Base-by-base conservation (phyloP, 2,113 vertebrate species). In the Columba janthina region DNA sequence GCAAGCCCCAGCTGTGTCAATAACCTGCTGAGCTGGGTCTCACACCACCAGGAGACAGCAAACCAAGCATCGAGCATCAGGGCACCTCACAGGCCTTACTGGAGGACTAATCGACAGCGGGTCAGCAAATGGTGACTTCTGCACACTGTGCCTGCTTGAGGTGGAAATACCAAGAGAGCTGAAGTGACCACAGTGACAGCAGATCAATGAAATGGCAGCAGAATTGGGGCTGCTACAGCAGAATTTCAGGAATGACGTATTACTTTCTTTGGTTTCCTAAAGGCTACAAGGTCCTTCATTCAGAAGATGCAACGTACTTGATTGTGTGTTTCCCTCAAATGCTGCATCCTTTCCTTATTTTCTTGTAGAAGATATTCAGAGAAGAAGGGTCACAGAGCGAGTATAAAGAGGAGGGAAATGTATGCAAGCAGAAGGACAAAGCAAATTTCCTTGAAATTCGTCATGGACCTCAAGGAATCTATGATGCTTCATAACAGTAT, bases 161-260 rank as follows among this genome's bases (percentile, higher is more conserved):
- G 26, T n/a, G n/a, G 3, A 44, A 51, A 32, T 42, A 29, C 21
- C 18, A 32, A 58, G 34, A 4, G 26, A 84, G 58, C 22, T 32
- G 26, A 78, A 38, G 56, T 28, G 72, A 40, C 17, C 61, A 16
- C 6, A 6, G 40, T 3, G 18, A 75, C 17, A 53, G 79, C 2
- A 1, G 15, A 46, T 31, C 44, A 36, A 13, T 3, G 26, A 81
- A 44, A 84, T 0, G 9, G 26, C 40, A 84, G 56, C 36, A 79
- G 28, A 75, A 72, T 0, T 7, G 11, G n/a, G 56, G 60, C 56
- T 0, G 0, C 65, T 31, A 40, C 66, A 85, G 21, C 0, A 4
- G 48, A 34, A 26, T 5, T 22, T 18, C 66, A 72, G 70, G 28
- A 87, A 54, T 1, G 8, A 53, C 31, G 9, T 0, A 0, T 5